Evolutionary conservation across 2,888 invertebrate genomes (phyloP).

Genomic region (Cyaniris semiargus): DNA sequence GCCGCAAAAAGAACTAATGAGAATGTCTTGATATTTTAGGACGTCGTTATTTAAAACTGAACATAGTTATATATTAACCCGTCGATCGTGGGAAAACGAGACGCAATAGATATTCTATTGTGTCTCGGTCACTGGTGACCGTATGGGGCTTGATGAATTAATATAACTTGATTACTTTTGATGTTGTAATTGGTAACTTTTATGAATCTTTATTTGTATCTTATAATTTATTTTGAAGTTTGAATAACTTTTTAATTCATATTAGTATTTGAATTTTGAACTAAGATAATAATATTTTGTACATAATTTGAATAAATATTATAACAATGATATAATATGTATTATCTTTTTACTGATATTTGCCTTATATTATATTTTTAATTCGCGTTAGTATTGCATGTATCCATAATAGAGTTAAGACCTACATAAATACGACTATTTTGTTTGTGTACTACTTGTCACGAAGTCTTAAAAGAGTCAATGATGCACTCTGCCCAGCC

Average conservation of each 20-base stretch:
- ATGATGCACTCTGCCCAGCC: background rate
- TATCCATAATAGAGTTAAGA: too few species aligned
- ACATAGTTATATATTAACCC: too few species aligned
- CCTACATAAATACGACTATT: too few species aligned
- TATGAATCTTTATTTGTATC: background rate
- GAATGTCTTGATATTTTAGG: background rate
- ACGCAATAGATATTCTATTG: too few species aligned
- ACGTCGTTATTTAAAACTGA: background rate
- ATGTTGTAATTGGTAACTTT: background rate
- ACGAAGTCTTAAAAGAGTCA: too few species aligned
- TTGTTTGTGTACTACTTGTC: too few species aligned
- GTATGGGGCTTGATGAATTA: too few species aligned
- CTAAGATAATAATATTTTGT: background rate
- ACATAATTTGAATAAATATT: conserved; percentile 2
- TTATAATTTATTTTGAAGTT: background rate
- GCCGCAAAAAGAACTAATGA: too few species aligned
- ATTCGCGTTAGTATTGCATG: too few species aligned
- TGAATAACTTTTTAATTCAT: background rate
- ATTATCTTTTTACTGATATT: background rate
- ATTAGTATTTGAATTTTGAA: background rate
- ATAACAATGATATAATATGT: background rate
- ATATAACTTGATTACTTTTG: background rate
- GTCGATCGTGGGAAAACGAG: too few species aligned
- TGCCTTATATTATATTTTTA: background rate
- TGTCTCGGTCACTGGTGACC: too few species aligned